Percentiles rank a stretch among this genome's conserved stretches.
Conservation (phyloP, 2,888 invertebrate genomes). For the Pocota personata region DNA sequence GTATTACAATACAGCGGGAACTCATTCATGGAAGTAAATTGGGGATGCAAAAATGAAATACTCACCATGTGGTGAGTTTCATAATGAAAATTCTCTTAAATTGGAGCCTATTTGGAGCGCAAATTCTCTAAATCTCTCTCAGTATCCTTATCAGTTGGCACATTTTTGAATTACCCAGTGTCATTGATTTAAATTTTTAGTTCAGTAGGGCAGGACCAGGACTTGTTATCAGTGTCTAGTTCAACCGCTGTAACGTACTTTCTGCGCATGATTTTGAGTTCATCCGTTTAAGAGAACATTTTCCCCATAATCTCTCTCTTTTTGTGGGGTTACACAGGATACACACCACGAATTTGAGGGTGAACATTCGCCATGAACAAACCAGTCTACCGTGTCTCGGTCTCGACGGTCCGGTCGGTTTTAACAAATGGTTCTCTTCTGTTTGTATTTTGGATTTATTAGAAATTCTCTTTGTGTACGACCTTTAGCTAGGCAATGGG, state of each 20-base stretch:
- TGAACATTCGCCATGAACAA: background rate
- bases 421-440: background rate
- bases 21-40: slow-evolving; percentile 27
- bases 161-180: slow-evolving; percentile 10
- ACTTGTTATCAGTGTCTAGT: slow-evolving; percentile 54
- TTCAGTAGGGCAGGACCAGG: slow-evolving; percentile 59
- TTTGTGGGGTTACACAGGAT: background rate
- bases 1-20: slow-evolving; percentile 2
- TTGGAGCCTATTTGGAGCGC: background rate
- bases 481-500: background rate
- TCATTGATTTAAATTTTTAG: slow-evolving; percentile 34
- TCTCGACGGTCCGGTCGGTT: background rate
- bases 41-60: background rate
- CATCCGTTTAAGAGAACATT: slow-evolving; percentile 31
- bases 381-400: background rate
- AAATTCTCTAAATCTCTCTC: slow-evolving; percentile 1
- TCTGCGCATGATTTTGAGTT: slow-evolving; percentile 31
- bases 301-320: background rate
- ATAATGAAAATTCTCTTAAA: slow-evolving; percentile 29
- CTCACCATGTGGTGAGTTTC: slow-evolving; percentile 34
- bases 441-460: background rate
- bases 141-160: slow-evolving; percentile 50
- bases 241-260: slow-evolving; percentile 43
- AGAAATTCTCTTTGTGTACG: slow-evolving; percentile 21
- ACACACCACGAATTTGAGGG: background rate